Base-by-base conservation (phyloP, 2,888 invertebrate species). In the Trimorus sp. region DNA sequence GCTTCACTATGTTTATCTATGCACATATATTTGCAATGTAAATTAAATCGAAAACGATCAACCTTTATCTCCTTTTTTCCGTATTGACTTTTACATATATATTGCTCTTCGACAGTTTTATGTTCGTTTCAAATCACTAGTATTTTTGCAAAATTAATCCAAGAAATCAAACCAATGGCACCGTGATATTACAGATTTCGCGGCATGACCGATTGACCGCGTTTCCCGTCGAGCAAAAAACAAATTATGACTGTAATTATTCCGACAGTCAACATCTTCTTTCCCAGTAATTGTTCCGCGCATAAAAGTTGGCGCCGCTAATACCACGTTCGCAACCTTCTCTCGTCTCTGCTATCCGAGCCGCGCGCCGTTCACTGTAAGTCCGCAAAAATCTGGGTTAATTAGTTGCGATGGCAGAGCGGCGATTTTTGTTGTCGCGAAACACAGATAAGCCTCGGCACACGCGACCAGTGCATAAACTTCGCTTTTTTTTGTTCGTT, bases 381-480 rank as follows among this genome's bases (percentile, higher is more conserved):
- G 77, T 77, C 69, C 77, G 59, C 49, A 83, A 77, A 71, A 77
- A 80, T 75, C 70, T 83, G 62, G 79, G 83, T 83, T 83, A 79
- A 74, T 79, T 83, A 83, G 66, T 76, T 51, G 62, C 63, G 69
- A 66, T 77, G 69, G 60, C 42, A 66, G 53, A 53, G 48, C 48
- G 48, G 14, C 45, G 48, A 45, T 12, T 15, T 65, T 74, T 74
- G 4, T 26, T 26, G 26, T 26, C 26, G 26, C 26, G 26, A 4
- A 26, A 26, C 26, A 26, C 2, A 26, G 26, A 26, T 26, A 26
- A 26, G 26, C 26, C 2, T 26, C 26, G 26, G 26, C 26, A 26
- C 26, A 26, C 26, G 26, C n/a, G n/a, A n/a, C 26, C 26, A 26
- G 26, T 26, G 26, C 26, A 26, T 26, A 26, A 26, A 26, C 2